Base-by-base conservation (phyloP, 2,888 invertebrate species). In the Panorpa germanica region DNA sequence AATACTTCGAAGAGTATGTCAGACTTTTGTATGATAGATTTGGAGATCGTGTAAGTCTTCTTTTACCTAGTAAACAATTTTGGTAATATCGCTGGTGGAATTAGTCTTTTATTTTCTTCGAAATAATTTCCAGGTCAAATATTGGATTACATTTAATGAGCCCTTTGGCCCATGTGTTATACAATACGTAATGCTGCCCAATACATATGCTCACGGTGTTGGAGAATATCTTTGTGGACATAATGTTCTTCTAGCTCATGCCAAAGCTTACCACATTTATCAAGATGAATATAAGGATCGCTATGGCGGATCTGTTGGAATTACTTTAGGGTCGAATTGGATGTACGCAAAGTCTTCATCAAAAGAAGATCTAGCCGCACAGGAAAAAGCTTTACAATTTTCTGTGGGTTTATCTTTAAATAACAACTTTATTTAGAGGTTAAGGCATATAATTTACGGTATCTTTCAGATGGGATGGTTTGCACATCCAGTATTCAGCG, bases 61-160 rank as follows among this genome's bases (percentile, higher is more conserved):
- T n/a, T n/a, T n/a, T n/a, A n/a, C n/a, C n/a, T n/a, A n/a, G n/a
- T n/a, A n/a, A n/a, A n/a, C n/a, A n/a, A n/a, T n/a, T n/a, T n/a
- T n/a, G n/a, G n/a, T n/a, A n/a, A n/a, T n/a, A n/a, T n/a, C n/a
- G n/a, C n/a, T n/a, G n/a, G n/a, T n/a, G n/a, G n/a, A n/a, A n/a
- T n/a, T n/a, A n/a, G n/a, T n/a, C n/a, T n/a, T n/a, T n/a, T n/a
- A n/a, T n/a, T n/a, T n/a, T n/a, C n/a, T n/a, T n/a, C n/a, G n/a
- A n/a, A n/a, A n/a, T n/a, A n/a, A n/a, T n/a, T n/a, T n/a, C n/a
- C 27, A 45, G 43, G 43, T 46, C 0, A 52, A 59, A 34, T 42
- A 48, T 28, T 69, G 68, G 67, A 55, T 65, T 4, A 68, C 70
- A 0, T 53, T 67, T 20, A 68, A 67, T 40, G 67, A 68, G 29